Percentiles rank a stretch among this genome's conserved stretches.
These are phyloP conservation scores for Oenanthe melanoleuca DNA, from an alignment of 2,113 vertebrate genomes.

Conservation along the genomic window DNA sequence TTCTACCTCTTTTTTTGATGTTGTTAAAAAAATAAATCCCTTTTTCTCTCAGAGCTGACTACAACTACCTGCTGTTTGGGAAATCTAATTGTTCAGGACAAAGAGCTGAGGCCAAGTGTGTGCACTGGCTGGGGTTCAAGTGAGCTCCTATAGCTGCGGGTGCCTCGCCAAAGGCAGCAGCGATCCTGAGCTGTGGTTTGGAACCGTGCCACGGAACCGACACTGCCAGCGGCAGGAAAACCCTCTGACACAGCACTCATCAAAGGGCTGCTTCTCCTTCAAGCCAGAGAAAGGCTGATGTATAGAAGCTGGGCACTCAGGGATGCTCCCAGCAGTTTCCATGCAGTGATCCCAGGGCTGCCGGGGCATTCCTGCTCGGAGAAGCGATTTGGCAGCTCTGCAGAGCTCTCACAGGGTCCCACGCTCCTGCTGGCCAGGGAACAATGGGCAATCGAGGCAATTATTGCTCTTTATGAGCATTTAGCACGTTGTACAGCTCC, in stretches of 20 bases:
- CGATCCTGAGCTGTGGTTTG: not conserved
- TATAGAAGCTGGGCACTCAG: not conserved
- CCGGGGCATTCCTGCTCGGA: not conserved
- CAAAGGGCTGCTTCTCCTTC: not conserved
- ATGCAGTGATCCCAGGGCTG: not conserved
- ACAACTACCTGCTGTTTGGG: not conserved
- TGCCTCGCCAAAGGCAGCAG: not conserved
- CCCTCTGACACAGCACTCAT: not conserved
- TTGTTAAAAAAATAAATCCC: not conserved
- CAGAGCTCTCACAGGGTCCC: not conserved
- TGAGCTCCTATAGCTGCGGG: conserved; percentile 1
- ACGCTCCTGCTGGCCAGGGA: not conserved
- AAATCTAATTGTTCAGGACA: not conserved
- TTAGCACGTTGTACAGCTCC: not conserved
- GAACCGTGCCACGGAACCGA: not conserved
- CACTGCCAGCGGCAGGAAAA: not conserved
- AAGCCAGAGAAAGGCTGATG: not conserved
- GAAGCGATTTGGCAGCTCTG: not conserved
- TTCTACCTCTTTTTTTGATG: not conserved
- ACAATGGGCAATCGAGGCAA: conserved; percentile 41
- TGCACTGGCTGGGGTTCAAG: not conserved
- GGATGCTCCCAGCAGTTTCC: not conserved
- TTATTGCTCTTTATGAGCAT: not conserved
- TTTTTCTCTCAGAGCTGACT: not conserved
- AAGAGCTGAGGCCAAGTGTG: not conserved